These are phyloP conservation scores for Leptobrachium ailaonicum DNA, from an alignment of 2,113 vertebrate genomes.

Conservation along the genomic window DNA sequence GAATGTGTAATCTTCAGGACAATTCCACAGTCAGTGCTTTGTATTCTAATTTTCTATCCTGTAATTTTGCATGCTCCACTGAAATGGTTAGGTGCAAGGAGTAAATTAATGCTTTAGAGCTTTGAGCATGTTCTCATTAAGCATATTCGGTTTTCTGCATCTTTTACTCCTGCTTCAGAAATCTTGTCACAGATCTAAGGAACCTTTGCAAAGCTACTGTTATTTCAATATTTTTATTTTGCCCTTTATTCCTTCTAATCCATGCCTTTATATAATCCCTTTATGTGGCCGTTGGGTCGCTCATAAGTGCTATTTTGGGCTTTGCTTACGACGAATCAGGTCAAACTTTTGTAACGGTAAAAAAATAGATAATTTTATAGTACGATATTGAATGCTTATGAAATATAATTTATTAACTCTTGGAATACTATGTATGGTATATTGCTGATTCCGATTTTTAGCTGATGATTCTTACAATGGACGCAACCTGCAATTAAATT, in stretches of 20 bases:
- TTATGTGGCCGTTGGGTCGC: too few relatives aligned
- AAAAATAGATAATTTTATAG: too few relatives aligned
- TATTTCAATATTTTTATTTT: not conserved
- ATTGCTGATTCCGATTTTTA: too few relatives aligned
- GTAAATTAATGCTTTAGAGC: conserved; percentile 1
- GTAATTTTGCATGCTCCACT: not conserved
- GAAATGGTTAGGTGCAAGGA: not conserved
- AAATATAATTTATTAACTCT: too few relatives aligned
- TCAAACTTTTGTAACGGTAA: too few relatives aligned
- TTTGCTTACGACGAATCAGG: too few relatives aligned
- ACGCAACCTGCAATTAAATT: too few relatives aligned
- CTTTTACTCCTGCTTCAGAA: not conserved
- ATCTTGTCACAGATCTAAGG: not conserved
- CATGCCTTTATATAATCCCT: not conserved
- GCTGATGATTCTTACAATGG: too few relatives aligned
- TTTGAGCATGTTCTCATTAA: not conserved
- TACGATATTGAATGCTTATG: too few relatives aligned
- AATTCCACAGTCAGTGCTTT: not conserved
- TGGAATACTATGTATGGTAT: too few relatives aligned
- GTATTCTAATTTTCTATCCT: not conserved
- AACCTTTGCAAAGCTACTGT: not conserved
- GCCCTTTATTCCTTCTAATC: not conserved
- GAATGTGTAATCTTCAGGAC: not conserved
- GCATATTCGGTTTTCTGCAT: not conserved
- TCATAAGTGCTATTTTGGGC: too few relatives aligned